Percentiles rank a stretch among this genome's conserved stretches.
These are phyloP conservation scores for Drosophila tripunctata DNA, from an alignment of 2,888 invertebrate genomes.

Conservation along the genomic window DNA sequence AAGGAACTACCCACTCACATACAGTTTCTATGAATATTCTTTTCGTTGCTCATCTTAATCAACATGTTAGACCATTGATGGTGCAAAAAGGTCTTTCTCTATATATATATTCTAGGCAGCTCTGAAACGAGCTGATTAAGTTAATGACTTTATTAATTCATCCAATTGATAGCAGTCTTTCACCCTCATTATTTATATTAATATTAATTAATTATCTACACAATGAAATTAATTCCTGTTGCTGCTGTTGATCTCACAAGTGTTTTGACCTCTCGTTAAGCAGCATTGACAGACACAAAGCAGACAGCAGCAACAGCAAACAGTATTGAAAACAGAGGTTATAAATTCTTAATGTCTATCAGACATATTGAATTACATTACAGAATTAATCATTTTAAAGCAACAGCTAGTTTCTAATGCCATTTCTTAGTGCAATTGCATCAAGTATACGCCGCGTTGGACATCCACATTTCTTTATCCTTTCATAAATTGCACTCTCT, in stretches of 20 bases:
- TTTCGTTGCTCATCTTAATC: conserved; percentile 2
- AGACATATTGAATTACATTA: not conserved
- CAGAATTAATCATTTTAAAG: not conserved
- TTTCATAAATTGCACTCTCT: not conserved
- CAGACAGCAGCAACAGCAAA: too few relatives aligned
- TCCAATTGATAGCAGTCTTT: conserved; percentile 21
- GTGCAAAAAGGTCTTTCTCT: not conserved
- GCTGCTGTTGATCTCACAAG: not conserved
- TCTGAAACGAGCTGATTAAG: conserved; percentile 51
- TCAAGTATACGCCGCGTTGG: conserved; percentile 6
- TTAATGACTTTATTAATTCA: conserved; percentile 69
- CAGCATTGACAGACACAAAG: not conserved
- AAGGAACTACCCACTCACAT: not conserved
- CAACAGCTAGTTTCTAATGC: too few relatives aligned
- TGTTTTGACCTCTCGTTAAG: not conserved
- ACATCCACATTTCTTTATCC: not conserved
- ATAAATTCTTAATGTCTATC: too few relatives aligned
- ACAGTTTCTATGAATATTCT: conserved; percentile 13
- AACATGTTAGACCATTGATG: conserved; percentile 7
- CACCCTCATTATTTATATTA: conserved; percentile 13
- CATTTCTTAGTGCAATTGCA: conserved; percentile 21
- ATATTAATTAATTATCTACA: conserved; percentile 59
- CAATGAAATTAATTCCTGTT: conserved; percentile 25
- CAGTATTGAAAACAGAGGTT: too few relatives aligned
- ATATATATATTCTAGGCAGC: conserved; percentile 1